Percentiles rank a stretch among this genome's conserved stretches.
Evolutionary conservation across 2,113 vertebrate genomes (phyloP).

Genomic region (Cebus imitator): DNA sequence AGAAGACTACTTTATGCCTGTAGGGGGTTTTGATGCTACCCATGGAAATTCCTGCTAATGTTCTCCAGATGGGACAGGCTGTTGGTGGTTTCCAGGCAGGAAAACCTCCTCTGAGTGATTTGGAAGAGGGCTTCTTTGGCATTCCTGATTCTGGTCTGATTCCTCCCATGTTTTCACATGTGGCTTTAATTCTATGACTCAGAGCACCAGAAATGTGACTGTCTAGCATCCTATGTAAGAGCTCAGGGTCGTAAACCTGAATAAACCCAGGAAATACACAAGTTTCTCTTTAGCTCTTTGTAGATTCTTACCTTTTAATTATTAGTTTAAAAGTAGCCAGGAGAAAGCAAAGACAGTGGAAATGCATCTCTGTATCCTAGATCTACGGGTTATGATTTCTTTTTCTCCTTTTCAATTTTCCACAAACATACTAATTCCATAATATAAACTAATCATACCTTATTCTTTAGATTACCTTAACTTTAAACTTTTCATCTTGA

Average conservation of each 20-base stretch:
- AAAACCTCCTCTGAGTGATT: constrained; percentile 38
- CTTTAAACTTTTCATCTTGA: not conserved
- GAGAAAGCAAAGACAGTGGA: not conserved
- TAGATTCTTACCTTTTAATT: not conserved
- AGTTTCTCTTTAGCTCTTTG: not conserved
- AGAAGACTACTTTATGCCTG: constrained; percentile 41
- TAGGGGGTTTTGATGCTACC: not conserved
- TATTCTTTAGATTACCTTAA: not conserved
- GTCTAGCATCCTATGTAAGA: not conserved
- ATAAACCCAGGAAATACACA: not conserved
- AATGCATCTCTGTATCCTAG: not conserved
- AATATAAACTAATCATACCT: not conserved
- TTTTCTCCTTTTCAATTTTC: not conserved
- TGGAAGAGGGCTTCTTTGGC: constrained; percentile 3
- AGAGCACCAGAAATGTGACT: not conserved
- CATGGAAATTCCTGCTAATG: constrained; percentile 38
- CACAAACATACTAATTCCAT: not conserved
- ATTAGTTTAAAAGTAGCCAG: not conserved
- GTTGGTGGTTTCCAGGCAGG: constrained; percentile 6
- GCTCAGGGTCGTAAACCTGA: not conserved
- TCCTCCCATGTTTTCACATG: not conserved
- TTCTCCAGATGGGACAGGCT: constrained; percentile 68
- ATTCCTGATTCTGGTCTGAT: not conserved
- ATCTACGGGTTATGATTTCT: not conserved
- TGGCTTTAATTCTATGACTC: constrained; percentile 16